Percentiles rank a stretch among this genome's conserved stretches.
phyloP scores from a whole-genome alignment of 1,140 invertebrate species.

The Microplitis mediator region DNA sequence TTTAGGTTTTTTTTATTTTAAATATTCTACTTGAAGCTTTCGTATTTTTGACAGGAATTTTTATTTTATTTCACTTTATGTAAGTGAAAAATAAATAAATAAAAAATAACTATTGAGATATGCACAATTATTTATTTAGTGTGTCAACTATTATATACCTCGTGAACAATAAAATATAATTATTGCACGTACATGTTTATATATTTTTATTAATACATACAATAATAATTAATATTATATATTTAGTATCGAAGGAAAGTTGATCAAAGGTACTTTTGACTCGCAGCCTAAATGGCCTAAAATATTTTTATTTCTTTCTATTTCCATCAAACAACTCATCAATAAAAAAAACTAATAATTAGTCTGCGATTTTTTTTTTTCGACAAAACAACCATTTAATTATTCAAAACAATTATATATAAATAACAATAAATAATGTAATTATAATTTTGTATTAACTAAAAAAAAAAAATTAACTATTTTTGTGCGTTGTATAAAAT shows the following conservation, averaged over 20 bases:
- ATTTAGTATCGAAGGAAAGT: neutral
- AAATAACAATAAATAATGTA: no score
- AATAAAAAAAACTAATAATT: neutral
- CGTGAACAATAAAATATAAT: constrained; percentile 39
- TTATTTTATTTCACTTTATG: neutral
- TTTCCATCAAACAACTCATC: neutral
- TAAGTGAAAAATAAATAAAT: neutral
- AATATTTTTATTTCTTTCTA: constrained; percentile 21
- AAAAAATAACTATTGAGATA: neutral
- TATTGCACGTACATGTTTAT: constrained; percentile 38
- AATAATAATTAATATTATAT: neutral
- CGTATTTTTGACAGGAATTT: no score
- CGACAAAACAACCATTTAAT: no score
- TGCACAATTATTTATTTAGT: constrained; percentile 29
- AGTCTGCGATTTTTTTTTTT: neutral
- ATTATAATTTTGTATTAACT: no score
- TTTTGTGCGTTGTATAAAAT: no score
- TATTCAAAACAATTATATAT: no score
- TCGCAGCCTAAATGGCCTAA: constrained; percentile 39
- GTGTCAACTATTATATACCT: constrained; percentile 44
- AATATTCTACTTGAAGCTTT: no score
- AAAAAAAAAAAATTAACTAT: no score
- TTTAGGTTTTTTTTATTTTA: no score
- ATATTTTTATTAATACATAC: constrained; percentile 18
- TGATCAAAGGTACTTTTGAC: constrained; percentile 46